Evolutionary conservation across 2,113 vertebrate genomes (phyloP).

Genomic region (Alethe diademata): DNA sequence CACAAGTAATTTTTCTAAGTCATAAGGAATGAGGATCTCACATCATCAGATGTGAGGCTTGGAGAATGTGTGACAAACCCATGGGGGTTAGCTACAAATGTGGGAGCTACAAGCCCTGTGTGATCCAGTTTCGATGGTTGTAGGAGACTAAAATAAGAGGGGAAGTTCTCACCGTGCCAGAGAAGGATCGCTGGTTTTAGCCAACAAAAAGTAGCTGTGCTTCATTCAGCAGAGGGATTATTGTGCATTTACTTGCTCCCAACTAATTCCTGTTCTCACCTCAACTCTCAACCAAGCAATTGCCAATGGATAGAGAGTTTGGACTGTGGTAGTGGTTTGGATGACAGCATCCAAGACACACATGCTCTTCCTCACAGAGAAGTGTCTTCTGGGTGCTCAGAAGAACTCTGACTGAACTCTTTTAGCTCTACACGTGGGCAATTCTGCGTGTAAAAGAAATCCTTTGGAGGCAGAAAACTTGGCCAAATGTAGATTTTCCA

Average conservation of each 20-base stretch:
- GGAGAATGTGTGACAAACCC: not conserved
- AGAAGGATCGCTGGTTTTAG: not conserved
- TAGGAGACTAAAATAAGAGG: not conserved
- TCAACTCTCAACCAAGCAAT: not conserved
- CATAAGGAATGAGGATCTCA: not conserved
- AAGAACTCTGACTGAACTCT: not conserved
- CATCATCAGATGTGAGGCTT: not conserved
- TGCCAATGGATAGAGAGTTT: not conserved
- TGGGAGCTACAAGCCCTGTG: not conserved
- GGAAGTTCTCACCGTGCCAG: not conserved
- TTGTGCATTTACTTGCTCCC: not conserved
- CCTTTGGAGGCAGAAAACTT: not conserved
- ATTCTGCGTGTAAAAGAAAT: not conserved
- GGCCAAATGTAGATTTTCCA: not conserved
- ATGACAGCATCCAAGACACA: not conserved
- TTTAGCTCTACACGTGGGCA: not conserved
- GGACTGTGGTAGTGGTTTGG: not conserved
- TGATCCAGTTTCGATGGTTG: not conserved
- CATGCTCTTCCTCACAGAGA: accelerated
- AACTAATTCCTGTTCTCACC: not conserved
- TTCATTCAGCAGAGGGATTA: not conserved
- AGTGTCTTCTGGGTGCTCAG: not conserved
- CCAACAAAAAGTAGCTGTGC: accelerated
- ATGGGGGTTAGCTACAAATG: not conserved
- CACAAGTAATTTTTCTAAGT: not conserved